These are phyloP conservation scores for Drosophila saltans DNA, from an alignment of 1,140 invertebrate genomes.

Conservation along the genomic window DNA sequence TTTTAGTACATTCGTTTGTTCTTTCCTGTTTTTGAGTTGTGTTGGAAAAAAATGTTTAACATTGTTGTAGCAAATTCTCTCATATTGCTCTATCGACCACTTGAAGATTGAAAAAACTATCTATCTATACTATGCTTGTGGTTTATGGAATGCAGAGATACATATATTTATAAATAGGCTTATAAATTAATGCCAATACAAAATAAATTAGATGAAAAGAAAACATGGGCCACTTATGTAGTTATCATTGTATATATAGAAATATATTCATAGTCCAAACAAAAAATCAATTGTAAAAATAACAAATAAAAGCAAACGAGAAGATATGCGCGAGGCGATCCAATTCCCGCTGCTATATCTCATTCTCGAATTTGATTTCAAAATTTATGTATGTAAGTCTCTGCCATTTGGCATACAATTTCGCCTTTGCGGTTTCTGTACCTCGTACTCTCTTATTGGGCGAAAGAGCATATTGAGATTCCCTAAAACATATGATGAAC, in stretches of 20 bases:
- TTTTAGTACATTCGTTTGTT: background rate
- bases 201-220: constrained; percentile 29
- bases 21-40: constrained; percentile 6
- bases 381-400: background rate
- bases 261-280: constrained; percentile 54
- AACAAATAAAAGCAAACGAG: constrained; percentile 58
- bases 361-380: background rate
- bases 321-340: constrained; percentile 51
- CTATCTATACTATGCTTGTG: background rate
- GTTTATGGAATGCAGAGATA: background rate
- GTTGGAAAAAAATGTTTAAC: constrained; percentile 10
- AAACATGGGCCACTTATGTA: constrained; percentile 1
- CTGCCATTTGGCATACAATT: constrained; percentile 34
- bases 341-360: background rate
- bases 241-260: background rate
- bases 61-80: constrained; percentile 9
- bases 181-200: constrained; percentile 64
- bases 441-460: background rate
- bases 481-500: background rate
- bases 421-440: constrained; percentile 46
- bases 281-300: constrained; percentile 59
- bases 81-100: constrained; percentile 2
- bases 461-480: background rate
- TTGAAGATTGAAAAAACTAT: constrained; percentile 19
- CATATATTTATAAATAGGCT: constrained; percentile 48